Conservation (phyloP, 2,797 vertebrate species). For the Fratercula arctica region DNA sequence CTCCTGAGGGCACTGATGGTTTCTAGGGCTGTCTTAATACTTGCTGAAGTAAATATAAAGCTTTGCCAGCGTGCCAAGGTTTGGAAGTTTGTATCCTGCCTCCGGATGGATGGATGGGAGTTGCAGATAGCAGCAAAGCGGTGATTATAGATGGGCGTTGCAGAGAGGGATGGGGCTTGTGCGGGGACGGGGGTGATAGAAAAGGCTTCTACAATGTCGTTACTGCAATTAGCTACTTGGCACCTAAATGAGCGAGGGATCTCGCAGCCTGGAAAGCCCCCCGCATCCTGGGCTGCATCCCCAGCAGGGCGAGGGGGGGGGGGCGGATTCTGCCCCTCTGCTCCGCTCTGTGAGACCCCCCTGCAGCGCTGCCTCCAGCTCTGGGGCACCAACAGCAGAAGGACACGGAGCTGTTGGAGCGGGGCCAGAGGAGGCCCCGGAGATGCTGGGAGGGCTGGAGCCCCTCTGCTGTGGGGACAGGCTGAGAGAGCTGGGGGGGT, state of each 20-base stretch:
- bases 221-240: rapidly evolving
- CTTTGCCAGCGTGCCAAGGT: background rate
- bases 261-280: background rate
- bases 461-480: too few species aligned
- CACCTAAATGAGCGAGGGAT: background rate
- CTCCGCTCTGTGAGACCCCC: background rate
- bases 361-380: background rate
- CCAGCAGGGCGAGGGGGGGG: background rate
- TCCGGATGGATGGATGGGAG: background rate
- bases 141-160: rapidly evolving
- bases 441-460: too few species aligned
- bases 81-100: background rate
- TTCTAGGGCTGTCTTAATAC: background rate
- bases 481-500: too few species aligned
- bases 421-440: too few species aligned
- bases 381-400: background rate
- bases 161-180: background rate
- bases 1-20: rapidly evolving
- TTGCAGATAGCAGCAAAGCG: background rate
- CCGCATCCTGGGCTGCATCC: background rate
- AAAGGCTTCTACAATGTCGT: rapidly evolving
- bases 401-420: background rate
- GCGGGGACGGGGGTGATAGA: background rate
- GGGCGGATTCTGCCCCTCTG: background rate
- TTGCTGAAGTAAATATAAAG: background rate